phyloP scores from a whole-genome alignment of 1,140 invertebrate genomes.

The Cyrtorhinus lividipennis region DNA sequence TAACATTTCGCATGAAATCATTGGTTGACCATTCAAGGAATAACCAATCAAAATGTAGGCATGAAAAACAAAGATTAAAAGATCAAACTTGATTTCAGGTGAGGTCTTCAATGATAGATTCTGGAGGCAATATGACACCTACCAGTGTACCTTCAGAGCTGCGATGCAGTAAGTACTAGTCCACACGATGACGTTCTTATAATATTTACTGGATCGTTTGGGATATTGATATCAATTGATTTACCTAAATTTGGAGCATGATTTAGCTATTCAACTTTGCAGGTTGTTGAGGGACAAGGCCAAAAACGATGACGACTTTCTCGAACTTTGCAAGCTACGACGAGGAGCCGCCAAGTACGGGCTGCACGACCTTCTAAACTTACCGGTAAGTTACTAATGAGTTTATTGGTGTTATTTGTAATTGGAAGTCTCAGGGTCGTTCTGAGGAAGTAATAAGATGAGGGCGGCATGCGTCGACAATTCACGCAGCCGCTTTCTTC shows the following conservation, averaged over 20 bases:
- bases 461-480: not conserved
- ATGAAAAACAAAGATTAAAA: too few species aligned
- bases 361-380: conserved; percentile 29
- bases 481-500: not conserved
- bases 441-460: not conserved
- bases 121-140: conserved; percentile 31
- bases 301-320: conserved; percentile 33
- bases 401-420: not conserved
- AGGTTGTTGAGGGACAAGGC: conserved; percentile 32
- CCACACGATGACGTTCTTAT: too few species aligned
- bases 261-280: too few species aligned
- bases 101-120: conserved; percentile 29
- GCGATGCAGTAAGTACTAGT: conserved; percentile 30
- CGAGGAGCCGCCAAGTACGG: conserved; percentile 31
- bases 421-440: not conserved
- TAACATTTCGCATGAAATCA: too few species aligned
- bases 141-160: conserved; percentile 27
- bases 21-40: too few species aligned
- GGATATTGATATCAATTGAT: too few species aligned
- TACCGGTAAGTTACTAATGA: conserved; percentile 31
- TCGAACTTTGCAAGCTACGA: conserved; percentile 31
- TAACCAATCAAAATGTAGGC: too few species aligned
- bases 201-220: not conserved
- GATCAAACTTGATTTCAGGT: conserved; percentile 25
- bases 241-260: too few species aligned